Percentiles rank a stretch among this genome's conserved stretches.
phyloP scores from a whole-genome alignment of 2,113 vertebrate species.

The Glaucomys volans region DNA sequence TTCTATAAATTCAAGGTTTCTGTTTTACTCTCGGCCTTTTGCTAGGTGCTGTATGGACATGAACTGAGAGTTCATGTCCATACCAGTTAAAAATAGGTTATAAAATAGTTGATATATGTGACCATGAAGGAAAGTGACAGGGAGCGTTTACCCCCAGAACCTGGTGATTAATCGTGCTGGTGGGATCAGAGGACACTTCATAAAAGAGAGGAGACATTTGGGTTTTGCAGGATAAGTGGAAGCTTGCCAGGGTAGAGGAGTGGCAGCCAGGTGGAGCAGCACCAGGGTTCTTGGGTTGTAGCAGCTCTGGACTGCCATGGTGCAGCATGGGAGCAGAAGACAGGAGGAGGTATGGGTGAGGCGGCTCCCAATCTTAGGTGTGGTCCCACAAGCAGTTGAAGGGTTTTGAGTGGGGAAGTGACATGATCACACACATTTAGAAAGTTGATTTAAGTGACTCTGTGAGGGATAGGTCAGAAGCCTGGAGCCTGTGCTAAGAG shows the following conservation, averaged over 20 bases:
- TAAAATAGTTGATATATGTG: not conserved
- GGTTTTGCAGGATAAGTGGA: not conserved
- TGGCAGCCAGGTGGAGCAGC: not conserved
- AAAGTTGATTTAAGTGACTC: not conserved
- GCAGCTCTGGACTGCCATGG: not conserved
- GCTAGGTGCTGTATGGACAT: not conserved
- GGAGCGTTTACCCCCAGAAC: not conserved
- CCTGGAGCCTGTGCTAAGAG: not conserved
- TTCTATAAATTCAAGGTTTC: not conserved
- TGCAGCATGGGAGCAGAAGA: not conserved
- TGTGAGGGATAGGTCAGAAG: not conserved
- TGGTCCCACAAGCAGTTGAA: not conserved
- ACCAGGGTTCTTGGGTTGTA: no score
- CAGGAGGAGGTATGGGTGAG: not conserved
- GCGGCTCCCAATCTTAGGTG: not conserved
- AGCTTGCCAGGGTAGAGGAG: not conserved
- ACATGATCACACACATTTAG: not conserved
- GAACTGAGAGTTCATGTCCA: not conserved
- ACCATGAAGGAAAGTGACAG: not conserved
- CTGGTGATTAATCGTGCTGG: not conserved
- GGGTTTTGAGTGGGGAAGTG: not conserved
- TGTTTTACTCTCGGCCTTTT: conserved; percentile 1
- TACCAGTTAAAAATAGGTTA: not conserved
- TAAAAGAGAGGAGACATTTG: not conserved
- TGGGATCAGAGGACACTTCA: not conserved